phyloP scores from a whole-genome alignment of 2,113 vertebrate species.

The Stigmatopora argus region DNA sequence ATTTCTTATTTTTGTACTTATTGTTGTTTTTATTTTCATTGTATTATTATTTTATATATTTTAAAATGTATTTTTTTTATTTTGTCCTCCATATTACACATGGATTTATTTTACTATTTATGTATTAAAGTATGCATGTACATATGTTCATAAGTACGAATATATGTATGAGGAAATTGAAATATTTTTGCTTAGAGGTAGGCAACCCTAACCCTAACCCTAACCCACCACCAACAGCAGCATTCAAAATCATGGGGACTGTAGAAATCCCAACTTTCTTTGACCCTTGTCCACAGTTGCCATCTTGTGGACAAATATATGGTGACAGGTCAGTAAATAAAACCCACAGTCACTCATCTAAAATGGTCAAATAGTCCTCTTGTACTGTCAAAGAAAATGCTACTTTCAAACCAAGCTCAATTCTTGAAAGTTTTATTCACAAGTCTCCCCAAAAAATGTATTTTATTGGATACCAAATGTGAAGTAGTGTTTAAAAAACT shows the following conservation, averaged over 20 bases:
- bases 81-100: too few species aligned
- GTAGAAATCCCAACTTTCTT: conserved; percentile 1
- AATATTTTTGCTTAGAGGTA: not conserved
- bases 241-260: not conserved
- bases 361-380: conserved; percentile 1
- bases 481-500: not conserved
- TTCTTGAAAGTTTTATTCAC: conserved; percentile 3
- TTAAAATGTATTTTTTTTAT: too few species aligned
- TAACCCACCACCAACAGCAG: not conserved
- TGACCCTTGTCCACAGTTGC: conserved; percentile 33
- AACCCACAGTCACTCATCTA: not conserved
- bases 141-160: too few species aligned
- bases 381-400: not conserved
- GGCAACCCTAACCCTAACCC: too few species aligned
- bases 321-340: not conserved
- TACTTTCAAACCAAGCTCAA: conserved; percentile 3
- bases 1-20: too few species aligned
- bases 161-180: too few species aligned
- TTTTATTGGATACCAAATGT: conserved; percentile 16
- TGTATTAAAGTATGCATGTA: too few species aligned
- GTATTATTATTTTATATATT: too few species aligned
- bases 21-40: too few species aligned
- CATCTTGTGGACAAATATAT: conserved; percentile 58
- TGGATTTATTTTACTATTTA: too few species aligned
- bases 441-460: not conserved